A percentile compares a stretch with the other conserved stretches of the same genome.
These are phyloP conservation scores for Dreissena rostriformis DNA, from an alignment of 1,140 invertebrate species.

Conservation along the genomic window DNA sequence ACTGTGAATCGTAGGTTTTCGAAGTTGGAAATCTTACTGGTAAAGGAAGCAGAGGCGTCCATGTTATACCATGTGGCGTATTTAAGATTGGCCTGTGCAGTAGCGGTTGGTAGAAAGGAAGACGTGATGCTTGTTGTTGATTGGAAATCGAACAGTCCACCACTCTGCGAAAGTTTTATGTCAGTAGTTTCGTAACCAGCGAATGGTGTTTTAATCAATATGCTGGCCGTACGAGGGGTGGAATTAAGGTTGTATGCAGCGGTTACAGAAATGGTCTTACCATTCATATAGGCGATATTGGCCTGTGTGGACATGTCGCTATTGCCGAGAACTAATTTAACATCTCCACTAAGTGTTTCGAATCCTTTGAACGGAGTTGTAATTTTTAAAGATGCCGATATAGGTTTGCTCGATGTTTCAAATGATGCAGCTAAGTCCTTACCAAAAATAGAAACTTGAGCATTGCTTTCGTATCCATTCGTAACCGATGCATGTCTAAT, in stretches of 20 bases:
- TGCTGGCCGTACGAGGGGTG: background rate
- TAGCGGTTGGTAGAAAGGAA: background rate
- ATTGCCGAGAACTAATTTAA: background rate
- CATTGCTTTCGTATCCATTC: slow-evolving; percentile 34
- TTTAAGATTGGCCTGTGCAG: slow-evolving; percentile 10
- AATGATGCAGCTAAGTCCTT: slow-evolving; percentile 15
- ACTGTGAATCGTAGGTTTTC: slow-evolving; percentile 16
- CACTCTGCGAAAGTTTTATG: background rate
- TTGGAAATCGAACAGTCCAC: slow-evolving; percentile 19
- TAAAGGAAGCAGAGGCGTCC: slow-evolving; percentile 16
- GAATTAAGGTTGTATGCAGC: background rate
- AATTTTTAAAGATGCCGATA: background rate
- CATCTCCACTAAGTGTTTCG: slow-evolving; percentile 18
- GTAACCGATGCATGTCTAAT: slow-evolving; percentile 26
- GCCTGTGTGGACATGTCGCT: background rate
- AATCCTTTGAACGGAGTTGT: slow-evolving; percentile 27
- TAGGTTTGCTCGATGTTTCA: background rate
- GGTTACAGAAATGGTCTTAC: slow-evolving; percentile 20
- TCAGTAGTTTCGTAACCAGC: slow-evolving; percentile 16
- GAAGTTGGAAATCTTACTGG: slow-evolving; percentile 20
- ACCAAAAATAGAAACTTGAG: slow-evolving; percentile 19
- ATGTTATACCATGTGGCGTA: slow-evolving; percentile 12
- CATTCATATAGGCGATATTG: slow-evolving; percentile 24
- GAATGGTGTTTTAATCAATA: slow-evolving; percentile 29
- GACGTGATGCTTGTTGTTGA: background rate